phyloP scores from a whole-genome alignment of 1,140 invertebrate genomes.

The Temnothorax longispinosus region DNA sequence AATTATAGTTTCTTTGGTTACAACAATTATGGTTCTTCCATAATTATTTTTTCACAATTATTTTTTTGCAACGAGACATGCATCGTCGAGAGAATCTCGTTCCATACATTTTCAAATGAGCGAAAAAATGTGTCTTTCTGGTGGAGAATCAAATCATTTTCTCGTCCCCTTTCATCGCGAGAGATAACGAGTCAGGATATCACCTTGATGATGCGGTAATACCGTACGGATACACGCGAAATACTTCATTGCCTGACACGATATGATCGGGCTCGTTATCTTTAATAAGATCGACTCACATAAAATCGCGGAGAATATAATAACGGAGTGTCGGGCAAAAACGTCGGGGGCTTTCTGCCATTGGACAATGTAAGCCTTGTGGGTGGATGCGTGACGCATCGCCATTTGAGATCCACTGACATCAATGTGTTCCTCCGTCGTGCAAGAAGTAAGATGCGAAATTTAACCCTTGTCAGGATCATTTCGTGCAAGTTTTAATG shows the following conservation, averaged over 20 bases:
- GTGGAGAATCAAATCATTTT: slow-evolving; percentile 21
- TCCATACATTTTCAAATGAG: neutral
- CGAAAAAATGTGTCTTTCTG: neutral
- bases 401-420: slow-evolving; percentile 69
- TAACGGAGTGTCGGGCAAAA: slow-evolving; percentile 74
- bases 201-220: slow-evolving; percentile 23
- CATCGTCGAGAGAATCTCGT: neutral
- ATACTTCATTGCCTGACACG: slow-evolving; percentile 78
- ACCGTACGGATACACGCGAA: slow-evolving; percentile 72
- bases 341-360: slow-evolving; percentile 37
- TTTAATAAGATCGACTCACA: slow-evolving; percentile 82
- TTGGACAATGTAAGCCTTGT: slow-evolving; percentile 72
- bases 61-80: neutral
- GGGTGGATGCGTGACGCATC: slow-evolving; percentile 78
- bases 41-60: neutral
- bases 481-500: slow-evolving; percentile 62
- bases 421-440: slow-evolving; percentile 55
- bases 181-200: slow-evolving; percentile 9
- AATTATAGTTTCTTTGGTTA: neutral
- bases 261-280: slow-evolving; percentile 81
- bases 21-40: neutral
- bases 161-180: neutral
- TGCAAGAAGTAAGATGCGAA: slow-evolving; percentile 29
- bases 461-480: slow-evolving; percentile 65
- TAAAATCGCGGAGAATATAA: slow-evolving; percentile 78